Percentiles rank a stretch among this genome's conserved stretches.
phyloP scores from a whole-genome alignment of 2,797 vertebrate species.

The Coilia nasus region DNA sequence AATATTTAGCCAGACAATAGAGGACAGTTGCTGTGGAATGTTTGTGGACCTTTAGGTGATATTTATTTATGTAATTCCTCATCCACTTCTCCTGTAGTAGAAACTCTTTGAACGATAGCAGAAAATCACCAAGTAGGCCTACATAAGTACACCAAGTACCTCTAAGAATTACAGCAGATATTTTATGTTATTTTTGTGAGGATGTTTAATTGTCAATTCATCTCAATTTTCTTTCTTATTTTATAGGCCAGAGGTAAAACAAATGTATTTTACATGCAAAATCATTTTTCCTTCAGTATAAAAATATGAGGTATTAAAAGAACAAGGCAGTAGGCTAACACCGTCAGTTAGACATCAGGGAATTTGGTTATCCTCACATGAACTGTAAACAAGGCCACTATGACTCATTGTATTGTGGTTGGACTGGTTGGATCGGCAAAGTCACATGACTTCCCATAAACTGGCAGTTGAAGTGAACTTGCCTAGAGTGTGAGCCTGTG shows the following conservation, averaged over 20 bases:
- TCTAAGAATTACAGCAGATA: neutral
- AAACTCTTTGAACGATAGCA: neutral
- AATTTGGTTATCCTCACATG: neutral
- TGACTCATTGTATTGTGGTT: neutral
- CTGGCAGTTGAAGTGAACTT: neutral
- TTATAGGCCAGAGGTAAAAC: neutral
- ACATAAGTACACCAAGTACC: too few relatives aligned
- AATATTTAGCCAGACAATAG: neutral
- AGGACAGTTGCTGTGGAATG: neutral
- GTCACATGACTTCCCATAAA: neutral
- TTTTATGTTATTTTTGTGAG: neutral
- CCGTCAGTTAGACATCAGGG: neutral
- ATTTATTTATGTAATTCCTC: neutral
- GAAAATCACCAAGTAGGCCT: too few relatives aligned
- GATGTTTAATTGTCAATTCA: neutral
- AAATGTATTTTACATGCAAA: neutral
- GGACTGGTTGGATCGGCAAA: neutral
- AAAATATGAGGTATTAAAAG: neutral
- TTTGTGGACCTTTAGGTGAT: neutral
- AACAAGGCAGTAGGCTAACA: neutral
- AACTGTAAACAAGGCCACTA: constrained; percentile 3
- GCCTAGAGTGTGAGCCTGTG: neutral
- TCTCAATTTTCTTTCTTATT: neutral
- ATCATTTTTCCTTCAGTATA: neutral
- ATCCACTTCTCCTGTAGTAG: neutral